These are phyloP conservation scores for Oenanthe melanoleuca DNA, from an alignment of 2,113 vertebrate genomes.

Conservation along the genomic window DNA sequence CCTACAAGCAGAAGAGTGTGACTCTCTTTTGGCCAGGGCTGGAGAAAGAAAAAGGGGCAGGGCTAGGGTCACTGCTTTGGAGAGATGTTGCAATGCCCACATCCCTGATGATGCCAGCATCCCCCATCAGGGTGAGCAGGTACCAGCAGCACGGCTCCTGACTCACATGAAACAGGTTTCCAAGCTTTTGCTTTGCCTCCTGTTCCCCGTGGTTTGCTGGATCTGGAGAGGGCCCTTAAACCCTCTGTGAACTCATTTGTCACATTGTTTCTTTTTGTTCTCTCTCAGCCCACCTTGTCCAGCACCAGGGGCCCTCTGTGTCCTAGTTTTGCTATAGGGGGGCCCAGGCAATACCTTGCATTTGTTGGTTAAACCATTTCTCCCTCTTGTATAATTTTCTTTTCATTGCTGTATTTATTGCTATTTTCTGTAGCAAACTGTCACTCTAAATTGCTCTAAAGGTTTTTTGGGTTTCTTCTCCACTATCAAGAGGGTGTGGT, in stretches of 20 bases:
- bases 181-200: not conserved
- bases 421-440: not conserved
- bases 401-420: not conserved
- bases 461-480: not conserved
- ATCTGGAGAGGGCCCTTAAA: not conserved
- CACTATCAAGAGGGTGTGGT: rapidly evolving
- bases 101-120: rapidly evolving
- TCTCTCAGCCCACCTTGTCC: not conserved
- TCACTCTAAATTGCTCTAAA: not conserved
- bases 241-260: not conserved
- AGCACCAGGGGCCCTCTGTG: not conserved
- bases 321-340: not conserved
- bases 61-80: not conserved
- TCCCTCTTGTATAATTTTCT: not conserved
- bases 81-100: not conserved
- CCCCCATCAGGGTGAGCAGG: rapidly evolving
- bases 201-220: not conserved
- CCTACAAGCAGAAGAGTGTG: not conserved
- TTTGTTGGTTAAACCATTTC: not conserved
- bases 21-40: not conserved
- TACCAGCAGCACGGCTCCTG: not conserved
- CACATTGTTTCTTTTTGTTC: not conserved
- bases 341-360: not conserved
- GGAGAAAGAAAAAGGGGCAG: not conserved
- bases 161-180: not conserved